A percentile compares a stretch with the other conserved stretches of the same genome.
phyloP scores from a whole-genome alignment of 2,113 vertebrate genomes.

The Camelus bactrianus region DNA sequence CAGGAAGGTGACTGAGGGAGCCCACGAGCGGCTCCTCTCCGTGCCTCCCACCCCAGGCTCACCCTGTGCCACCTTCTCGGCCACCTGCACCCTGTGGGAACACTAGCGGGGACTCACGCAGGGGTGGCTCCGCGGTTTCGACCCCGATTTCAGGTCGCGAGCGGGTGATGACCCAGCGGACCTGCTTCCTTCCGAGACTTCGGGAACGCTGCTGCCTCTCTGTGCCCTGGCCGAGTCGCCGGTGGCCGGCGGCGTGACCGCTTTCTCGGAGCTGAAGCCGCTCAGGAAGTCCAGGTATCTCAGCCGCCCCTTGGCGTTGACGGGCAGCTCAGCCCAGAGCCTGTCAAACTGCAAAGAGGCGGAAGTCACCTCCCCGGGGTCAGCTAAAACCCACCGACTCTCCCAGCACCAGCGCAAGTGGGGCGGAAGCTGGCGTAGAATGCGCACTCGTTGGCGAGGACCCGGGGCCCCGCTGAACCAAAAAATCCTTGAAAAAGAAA shows the following conservation, averaged over 20 bases:
- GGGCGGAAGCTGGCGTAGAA: accelerated
- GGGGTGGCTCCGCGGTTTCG: conserved; percentile 53
- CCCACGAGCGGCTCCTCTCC: background rate
- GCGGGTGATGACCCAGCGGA: background rate
- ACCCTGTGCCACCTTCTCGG: too few species aligned
- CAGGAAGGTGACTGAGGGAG: background rate
- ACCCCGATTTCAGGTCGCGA: conserved; percentile 41
- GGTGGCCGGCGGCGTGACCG: background rate
- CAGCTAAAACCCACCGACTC: accelerated
- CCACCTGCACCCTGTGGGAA: background rate
- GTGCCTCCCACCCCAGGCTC: accelerated
- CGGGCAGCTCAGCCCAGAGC: conserved; percentile 86
- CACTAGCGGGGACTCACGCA: conserved; percentile 60
- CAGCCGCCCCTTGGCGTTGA: conserved; percentile 80
- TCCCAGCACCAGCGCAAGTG: accelerated
- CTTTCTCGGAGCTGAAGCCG: conserved; percentile 67
- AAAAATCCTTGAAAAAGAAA: background rate
- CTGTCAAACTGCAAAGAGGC: conserved; percentile 85
- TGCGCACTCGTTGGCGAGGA: background rate
- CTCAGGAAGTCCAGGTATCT: conserved; percentile 85
- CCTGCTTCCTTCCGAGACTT: accelerated
- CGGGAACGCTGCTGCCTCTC: background rate
- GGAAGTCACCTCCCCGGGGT: background rate
- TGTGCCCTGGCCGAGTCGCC: accelerated
- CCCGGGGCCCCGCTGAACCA: background rate